These are phyloP conservation scores for Polypterus senegalus DNA, from an alignment of 2,113 vertebrate genomes.

Conservation along the genomic window DNA sequence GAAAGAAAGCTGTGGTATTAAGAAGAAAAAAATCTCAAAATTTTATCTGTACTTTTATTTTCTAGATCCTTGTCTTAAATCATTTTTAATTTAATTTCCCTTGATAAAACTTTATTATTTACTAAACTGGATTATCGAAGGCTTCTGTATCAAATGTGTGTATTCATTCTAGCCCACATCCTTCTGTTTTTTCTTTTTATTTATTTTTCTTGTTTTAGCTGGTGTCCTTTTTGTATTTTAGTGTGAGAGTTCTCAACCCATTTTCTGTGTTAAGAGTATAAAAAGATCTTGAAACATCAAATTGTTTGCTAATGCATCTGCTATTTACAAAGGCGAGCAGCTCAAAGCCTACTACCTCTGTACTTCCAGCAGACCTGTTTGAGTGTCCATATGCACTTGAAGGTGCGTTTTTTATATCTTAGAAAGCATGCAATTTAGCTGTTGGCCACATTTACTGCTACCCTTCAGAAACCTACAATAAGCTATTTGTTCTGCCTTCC, in stretches of 20 bases:
- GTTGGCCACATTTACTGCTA: constrained; percentile 18
- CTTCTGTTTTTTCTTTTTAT: background rate
- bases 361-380: constrained; percentile 21
- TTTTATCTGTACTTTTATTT: too few species aligned
- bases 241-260: constrained; percentile 1
- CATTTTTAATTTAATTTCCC: too few species aligned
- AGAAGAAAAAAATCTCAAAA: too few species aligned
- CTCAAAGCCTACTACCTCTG: constrained; percentile 22
- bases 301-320: constrained; percentile 14
- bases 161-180: too few species aligned
- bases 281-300: constrained; percentile 1
- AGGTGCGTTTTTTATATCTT: constrained; percentile 14
- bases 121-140: too few species aligned
- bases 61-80: too few species aligned
- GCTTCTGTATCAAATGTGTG: too few species aligned
- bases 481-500: constrained; percentile 12
- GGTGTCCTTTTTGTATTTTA: background rate
- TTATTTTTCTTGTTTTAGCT: background rate
- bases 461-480: constrained; percentile 3
- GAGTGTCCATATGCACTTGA: constrained; percentile 16
- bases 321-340: constrained; percentile 21
- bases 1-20: too few species aligned
- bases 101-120: too few species aligned
- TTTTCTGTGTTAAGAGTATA: constrained; percentile 7
- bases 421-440: constrained; percentile 21